Base-by-base conservation (phyloP, 2,888 invertebrate species). In the Ariolimax columbianus region DNA sequence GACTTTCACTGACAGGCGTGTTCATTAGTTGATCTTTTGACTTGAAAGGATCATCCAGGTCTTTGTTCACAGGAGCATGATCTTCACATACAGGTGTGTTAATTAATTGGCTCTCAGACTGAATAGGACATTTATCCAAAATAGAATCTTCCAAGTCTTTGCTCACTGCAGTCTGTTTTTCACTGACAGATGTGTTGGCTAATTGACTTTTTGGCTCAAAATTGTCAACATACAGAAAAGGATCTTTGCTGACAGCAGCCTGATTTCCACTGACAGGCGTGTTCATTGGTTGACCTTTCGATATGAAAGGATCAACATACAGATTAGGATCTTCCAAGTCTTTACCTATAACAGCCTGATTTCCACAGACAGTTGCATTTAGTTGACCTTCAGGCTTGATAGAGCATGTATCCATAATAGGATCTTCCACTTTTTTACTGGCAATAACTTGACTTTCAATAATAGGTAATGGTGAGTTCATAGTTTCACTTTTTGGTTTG, bases 131-230 rank as follows among this genome's bases (percentile, higher is more conserved):
- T 19, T 3, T 51, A 70, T 66, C 43, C 30, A 33, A 40, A 79
- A 17, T 1, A 26, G 26, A 36, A 55, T 77, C 59, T n/a, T 73
- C 73, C 9, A n/a, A n/a, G n/a, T n/a, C n/a, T 59, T 43, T 33
- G 3, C 23, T 40, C 7, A 26, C 55, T 55, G 30, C 23, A 30
- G 30, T 23, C 38, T 1, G n/a, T 19, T 9, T 30, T 17, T 47
- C 43, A 47, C 14, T 9, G 1, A 66, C 63, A 30, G 83, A 83
- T 1, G 85, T 80, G 47, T 86, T 82, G 17, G n/a, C 14, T 23
- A 86, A 30, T 66, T 85, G 78, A 51, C 19, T 3, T 47, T 68
- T 75, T 2, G 84, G 14, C 59, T 72, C 59, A n/a, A 85, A 85
- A 66, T 82, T 66, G 63, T 85, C 85, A 3, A 11, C 14, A n/a